Percentiles rank a stretch among this genome's conserved stretches.
Evolutionary conservation across 2,113 vertebrate genomes (phyloP).

Genomic region (Aphyosemion australe): DNA sequence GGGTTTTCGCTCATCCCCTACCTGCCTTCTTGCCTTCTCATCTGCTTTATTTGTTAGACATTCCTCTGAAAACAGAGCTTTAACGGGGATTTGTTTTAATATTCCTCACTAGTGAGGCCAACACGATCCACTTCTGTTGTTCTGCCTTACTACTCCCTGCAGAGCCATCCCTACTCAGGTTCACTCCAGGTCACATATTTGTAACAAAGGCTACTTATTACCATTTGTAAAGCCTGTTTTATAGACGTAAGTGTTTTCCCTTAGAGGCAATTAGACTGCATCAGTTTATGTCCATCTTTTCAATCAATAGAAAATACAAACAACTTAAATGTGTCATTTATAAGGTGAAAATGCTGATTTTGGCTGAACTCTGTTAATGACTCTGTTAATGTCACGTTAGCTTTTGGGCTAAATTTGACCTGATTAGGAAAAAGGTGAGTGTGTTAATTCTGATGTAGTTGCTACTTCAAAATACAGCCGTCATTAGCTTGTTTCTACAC

Average conservation of each 20-base stretch:
- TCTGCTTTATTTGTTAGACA: slow-evolving; percentile 33
- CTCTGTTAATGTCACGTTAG: too few species aligned
- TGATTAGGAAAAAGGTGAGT: too few species aligned
- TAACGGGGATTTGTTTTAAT: slow-evolving; percentile 47
- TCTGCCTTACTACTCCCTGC: slow-evolving; percentile 2
- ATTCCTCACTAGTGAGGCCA: slow-evolving; percentile 9
- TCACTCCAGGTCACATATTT: slow-evolving; percentile 16
- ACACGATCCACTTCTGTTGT: slow-evolving; percentile 3
- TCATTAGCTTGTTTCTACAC: too few species aligned
- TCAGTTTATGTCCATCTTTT: not conserved
- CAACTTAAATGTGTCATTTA: not conserved
- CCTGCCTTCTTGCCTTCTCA: not conserved
- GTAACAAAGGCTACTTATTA: slow-evolving; percentile 13
- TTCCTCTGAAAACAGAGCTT: slow-evolving; percentile 44
- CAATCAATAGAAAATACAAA: not conserved
- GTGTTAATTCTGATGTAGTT: too few species aligned
- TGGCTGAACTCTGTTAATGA: too few species aligned
- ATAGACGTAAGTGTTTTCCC: not conserved
- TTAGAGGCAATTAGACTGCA: not conserved
- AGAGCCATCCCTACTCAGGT: slow-evolving; percentile 1
- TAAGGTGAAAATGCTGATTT: not conserved
- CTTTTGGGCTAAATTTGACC: too few species aligned
- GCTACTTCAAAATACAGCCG: too few species aligned
- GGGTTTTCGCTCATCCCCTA: not conserved
- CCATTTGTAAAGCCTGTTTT: slow-evolving; percentile 4